Base-by-base conservation (phyloP, 2,888 invertebrate genomes). In the Rhyacophila evoluta region DNA sequence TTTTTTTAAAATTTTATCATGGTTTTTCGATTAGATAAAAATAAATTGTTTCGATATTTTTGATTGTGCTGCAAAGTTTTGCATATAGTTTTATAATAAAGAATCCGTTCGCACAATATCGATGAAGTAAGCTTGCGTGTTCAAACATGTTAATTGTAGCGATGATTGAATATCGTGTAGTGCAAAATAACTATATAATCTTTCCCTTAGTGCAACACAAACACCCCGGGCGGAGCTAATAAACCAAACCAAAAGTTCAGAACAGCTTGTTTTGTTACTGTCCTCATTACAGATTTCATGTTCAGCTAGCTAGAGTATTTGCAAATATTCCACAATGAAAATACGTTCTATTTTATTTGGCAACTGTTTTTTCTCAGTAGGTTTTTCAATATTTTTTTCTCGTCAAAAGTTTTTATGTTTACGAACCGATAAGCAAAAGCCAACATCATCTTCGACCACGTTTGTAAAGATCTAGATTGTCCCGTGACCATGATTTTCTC, bases 211-310 rank as follows among this genome's bases (percentile, higher is more conserved):
- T 27, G 19, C 19, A 8, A 25, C 19, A 19, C 10, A 8, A 39
- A 5, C 55, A 55, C 74, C 27, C 67, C 69, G 37, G 79, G 77
- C 76, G 12, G 1, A 27, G 73, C 71, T 70, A 70, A 79, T 79
- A 77, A 77, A 75, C 76, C 70, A 79, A 69, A 70, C 36, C 25
- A 68, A 72, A 79, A 27, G 68, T 71, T 71, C 41, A 25, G 67
- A 8, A 19, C 75, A 69, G 41, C 72, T 75, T 77, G 75, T 78
- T 80, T 80, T 80, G 78, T 78, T 78, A 78, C 75, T 78, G 75
- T 78, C 69, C 80, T 80, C 80, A 80, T 80, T 80, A 80, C 69
- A n/a, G 41, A 29, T 39, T 72, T 72, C 39, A 36, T 77, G 55
- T 8, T 25, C 10, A 55, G 19, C 10, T 2, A 55, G 19, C 10